Percentiles rank a stretch among this genome's conserved stretches.
Evolutionary conservation across 1,140 invertebrate genomes (phyloP).

Genomic region (Spodoptera litura): DNA sequence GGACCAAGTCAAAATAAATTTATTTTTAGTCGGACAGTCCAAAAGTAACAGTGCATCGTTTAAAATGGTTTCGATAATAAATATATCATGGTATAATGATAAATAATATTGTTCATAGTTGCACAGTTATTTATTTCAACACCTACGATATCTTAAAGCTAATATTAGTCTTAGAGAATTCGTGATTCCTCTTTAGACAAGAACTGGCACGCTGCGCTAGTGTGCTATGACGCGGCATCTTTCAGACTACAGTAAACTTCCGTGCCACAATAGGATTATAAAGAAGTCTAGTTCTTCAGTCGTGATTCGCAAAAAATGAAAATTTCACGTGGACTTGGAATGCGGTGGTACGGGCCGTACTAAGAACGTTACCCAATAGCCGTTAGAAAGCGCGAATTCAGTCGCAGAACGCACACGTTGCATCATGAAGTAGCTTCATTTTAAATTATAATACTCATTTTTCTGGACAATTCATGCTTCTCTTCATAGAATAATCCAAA

Average conservation of each 20-base stretch:
- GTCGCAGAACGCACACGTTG: conserved; percentile 56
- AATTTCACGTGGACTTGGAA: conserved; percentile 54
- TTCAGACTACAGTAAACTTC: conserved; percentile 13
- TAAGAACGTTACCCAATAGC: conserved; percentile 62
- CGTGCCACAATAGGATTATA: conserved; percentile 14
- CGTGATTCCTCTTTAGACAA: conserved; percentile 4
- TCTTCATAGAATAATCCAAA: background rate
- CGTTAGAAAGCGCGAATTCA: conserved; percentile 67
- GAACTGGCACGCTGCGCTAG: conserved; percentile 11
- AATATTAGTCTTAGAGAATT: conserved; percentile 4
- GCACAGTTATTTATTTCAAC: background rate
- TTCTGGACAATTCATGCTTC: background rate
- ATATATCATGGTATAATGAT: background rate
- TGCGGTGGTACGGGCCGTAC: conserved; percentile 54
- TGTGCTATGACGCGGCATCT: conserved; percentile 17
- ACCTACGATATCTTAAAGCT: background rate
- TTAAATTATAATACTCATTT: conserved; percentile 14
- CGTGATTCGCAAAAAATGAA: conserved; percentile 47
- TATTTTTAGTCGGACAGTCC: conserved; percentile 7
- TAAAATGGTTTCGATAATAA: background rate
- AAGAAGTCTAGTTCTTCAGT: conserved; percentile 13
- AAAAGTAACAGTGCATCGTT: background rate
- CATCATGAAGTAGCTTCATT: conserved; percentile 54
- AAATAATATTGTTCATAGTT: background rate
- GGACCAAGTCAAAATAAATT: conserved; percentile 15